phyloP scores from a whole-genome alignment of 64 coral and sea anemone species.

The Montipora efflorescens region DNA sequence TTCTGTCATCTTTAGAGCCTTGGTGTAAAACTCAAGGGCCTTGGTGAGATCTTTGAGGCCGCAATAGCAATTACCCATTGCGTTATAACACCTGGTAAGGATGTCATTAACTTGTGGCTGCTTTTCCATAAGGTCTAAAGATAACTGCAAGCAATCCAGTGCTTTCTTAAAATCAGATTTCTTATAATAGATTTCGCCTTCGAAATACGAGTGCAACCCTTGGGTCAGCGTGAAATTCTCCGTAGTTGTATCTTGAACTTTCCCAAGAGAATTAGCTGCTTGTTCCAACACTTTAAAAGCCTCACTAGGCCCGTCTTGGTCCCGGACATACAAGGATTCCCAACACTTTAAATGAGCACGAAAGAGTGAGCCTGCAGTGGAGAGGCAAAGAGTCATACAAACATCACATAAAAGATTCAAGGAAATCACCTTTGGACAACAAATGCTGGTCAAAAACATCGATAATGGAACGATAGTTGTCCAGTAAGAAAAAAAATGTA shows the following conservation, averaged over 20 bases:
- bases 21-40: constrained; percentile 22
- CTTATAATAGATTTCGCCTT: constrained; percentile 17
- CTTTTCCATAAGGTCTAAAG: background rate
- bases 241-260: constrained; percentile 19
- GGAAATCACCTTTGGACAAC: too few relatives aligned
- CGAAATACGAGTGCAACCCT: constrained; percentile 10
- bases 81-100: constrained; percentile 51
- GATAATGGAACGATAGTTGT: too few relatives aligned
- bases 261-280: background rate
- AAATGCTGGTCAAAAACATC: too few relatives aligned
- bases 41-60: background rate
- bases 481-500: too few relatives aligned
- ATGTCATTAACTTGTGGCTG: background rate
- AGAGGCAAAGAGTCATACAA: background rate
- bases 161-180: background rate
- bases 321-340: background rate
- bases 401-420: too few relatives aligned
- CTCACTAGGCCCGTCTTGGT: background rate
- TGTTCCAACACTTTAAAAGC: constrained; percentile 36
- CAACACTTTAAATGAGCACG: constrained; percentile 24
- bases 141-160: background rate
- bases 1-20: constrained; percentile 35
- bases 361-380: background rate
- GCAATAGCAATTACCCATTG: constrained; percentile 45
- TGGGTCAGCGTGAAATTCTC: background rate